A percentile compares a stretch with the other conserved stretches of the same genome.
These are phyloP conservation scores for Gymnocypris eckloni DNA, from an alignment of 2,797 vertebrate species.

Conservation along the genomic window DNA sequence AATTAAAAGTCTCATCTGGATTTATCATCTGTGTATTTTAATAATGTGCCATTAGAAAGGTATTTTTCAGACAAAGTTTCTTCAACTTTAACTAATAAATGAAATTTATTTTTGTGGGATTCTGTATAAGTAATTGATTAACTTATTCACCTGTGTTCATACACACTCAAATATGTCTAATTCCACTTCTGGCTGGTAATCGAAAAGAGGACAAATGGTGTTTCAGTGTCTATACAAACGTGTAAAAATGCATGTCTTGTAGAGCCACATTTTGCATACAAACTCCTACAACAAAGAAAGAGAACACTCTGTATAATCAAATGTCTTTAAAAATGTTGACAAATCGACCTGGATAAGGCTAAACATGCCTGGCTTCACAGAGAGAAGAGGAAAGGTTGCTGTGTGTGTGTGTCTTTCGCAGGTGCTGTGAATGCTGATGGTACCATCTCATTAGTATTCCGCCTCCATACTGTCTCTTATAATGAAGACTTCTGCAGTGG, in stretches of 20 bases:
- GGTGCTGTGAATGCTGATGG: conserved; percentile 50
- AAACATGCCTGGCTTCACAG: neutral
- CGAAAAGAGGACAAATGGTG: neutral
- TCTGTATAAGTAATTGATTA: neutral
- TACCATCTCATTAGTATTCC: conserved; percentile 57
- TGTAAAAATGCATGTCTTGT: neutral
- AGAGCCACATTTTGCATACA: neutral
- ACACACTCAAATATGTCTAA: neutral
- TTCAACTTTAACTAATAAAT: neutral
- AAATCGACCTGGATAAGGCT: neutral
- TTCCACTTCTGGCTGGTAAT: neutral
- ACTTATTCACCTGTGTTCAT: neutral
- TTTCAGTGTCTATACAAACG: neutral
- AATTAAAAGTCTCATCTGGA: neutral
- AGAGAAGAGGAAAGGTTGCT: conserved; percentile 1
- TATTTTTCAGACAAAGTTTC: neutral
- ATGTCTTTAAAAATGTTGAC: neutral
- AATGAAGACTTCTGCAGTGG: conserved; percentile 61
- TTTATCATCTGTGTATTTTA: neutral
- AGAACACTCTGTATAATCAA: neutral
- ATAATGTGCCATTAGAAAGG: neutral
- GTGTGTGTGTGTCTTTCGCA: neutral
- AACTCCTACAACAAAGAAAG: neutral
- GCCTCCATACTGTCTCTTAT: conserved; percentile 43
- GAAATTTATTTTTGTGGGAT: neutral